Conservation (phyloP, 2,797 vertebrate genomes). For the Crenichthys baileyi region DNA sequence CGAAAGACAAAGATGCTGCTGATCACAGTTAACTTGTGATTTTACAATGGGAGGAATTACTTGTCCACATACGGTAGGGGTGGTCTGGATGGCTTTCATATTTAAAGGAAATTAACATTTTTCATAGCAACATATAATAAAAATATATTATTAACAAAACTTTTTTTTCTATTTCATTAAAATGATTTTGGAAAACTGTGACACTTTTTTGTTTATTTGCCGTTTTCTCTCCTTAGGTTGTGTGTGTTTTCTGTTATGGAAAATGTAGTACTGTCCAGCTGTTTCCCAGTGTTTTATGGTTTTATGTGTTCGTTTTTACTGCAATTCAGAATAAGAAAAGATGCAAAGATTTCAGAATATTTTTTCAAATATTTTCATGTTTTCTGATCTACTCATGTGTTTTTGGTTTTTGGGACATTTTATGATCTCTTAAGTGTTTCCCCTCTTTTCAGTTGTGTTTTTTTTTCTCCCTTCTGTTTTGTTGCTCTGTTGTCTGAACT, state of each 20-base stretch:
- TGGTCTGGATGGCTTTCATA: not conserved
- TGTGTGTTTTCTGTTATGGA: too few species aligned
- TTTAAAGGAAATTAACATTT: not conserved
- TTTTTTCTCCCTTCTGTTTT: not conserved
- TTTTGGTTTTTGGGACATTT: not conserved
- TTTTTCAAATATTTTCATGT: not conserved
- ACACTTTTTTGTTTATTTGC: not conserved
- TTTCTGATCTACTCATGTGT: not conserved
- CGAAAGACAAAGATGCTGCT: not conserved
- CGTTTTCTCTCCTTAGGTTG: too few species aligned
- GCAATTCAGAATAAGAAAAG: too few species aligned
- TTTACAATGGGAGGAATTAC: too few species aligned
- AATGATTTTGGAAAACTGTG: not conserved
- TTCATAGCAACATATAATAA: not conserved
- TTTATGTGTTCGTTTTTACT: not conserved
- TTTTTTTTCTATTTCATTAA: not conserved
- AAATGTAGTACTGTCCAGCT: too few species aligned
- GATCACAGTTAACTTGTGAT: too few species aligned
- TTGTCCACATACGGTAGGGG: not conserved
- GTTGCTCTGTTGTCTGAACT: constrained; percentile 3
- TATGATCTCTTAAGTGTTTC: not conserved
- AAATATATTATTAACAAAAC: not conserved
- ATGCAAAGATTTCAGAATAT: not conserved
- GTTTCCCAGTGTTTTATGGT: not conserved
- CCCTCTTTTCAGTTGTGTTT: not conserved